These are phyloP conservation scores for Dolichopus griseipennis DNA, from an alignment of 2,888 invertebrate species.

Conservation along the genomic window DNA sequence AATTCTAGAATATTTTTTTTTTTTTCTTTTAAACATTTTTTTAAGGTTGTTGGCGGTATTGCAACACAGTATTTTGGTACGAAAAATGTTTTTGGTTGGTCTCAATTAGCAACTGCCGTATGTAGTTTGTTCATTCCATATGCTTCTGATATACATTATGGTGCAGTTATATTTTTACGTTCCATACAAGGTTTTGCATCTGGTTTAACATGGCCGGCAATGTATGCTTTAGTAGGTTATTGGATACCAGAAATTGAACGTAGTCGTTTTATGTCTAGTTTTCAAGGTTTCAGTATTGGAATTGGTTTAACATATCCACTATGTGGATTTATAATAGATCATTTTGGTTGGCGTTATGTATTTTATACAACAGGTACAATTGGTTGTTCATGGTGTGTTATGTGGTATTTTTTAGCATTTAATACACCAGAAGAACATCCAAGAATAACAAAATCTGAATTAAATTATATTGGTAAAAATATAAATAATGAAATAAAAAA, in stretches of 20 bases:
- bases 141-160: slow-evolving; percentile 54
- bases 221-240: slow-evolving; percentile 63
- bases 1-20: too few relatives aligned
- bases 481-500: slow-evolving; percentile 48
- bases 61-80: slow-evolving; percentile 63
- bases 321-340: slow-evolving; percentile 59
- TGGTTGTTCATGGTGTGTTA: slow-evolving; percentile 55
- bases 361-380: slow-evolving; percentile 62
- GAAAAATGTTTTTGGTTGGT: slow-evolving; percentile 60
- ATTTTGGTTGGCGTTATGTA: slow-evolving; percentile 58
- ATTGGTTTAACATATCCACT: slow-evolving; percentile 63
- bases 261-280: slow-evolving; percentile 66
- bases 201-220: slow-evolving; percentile 65
- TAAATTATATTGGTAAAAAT: slow-evolving; percentile 57
- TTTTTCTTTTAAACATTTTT: background rate
- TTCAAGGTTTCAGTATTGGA: slow-evolving; percentile 67
- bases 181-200: slow-evolving; percentile 62
- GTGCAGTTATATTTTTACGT: slow-evolving; percentile 52
- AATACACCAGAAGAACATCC: slow-evolving; percentile 61
- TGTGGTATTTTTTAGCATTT: slow-evolving; percentile 61
- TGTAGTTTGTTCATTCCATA: slow-evolving; percentile 58
- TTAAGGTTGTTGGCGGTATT: slow-evolving; percentile 52
- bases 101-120: slow-evolving; percentile 58
- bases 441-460: slow-evolving; percentile 55
- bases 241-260: slow-evolving; percentile 65